Evolutionary conservation across 2,797 vertebrate genomes (phyloP).

Genomic region (Onychomys arenicola): DNA sequence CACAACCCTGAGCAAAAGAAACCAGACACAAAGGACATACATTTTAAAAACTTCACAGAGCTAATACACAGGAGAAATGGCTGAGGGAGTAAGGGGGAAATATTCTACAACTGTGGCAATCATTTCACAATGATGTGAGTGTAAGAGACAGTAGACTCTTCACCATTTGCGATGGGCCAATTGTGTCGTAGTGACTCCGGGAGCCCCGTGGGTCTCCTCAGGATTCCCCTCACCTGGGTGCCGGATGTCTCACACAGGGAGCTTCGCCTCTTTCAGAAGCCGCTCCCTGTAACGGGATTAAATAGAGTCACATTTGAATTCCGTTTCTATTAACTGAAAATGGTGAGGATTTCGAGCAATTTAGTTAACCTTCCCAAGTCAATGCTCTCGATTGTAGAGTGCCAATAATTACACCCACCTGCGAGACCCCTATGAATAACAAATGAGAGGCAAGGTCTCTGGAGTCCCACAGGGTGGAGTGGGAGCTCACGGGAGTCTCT

Average conservation of each 20-base stretch:
- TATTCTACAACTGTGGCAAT: not conserved
- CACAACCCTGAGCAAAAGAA: not conserved
- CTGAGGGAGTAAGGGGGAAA: not conserved
- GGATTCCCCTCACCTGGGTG: not conserved
- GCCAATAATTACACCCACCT: constrained; percentile 22
- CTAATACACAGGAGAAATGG: not conserved
- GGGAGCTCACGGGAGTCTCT: not conserved
- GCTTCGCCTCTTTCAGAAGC: not conserved
- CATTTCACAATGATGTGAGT: not conserved
- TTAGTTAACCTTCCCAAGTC: constrained; percentile 67
- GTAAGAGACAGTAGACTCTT: not conserved
- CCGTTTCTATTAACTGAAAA: constrained; percentile 51
- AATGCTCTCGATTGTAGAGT: constrained; percentile 38
- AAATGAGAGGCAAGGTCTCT: not conserved
- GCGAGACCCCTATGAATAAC: constrained; percentile 37
- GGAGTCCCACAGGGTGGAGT: not conserved
- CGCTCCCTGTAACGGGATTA: not conserved
- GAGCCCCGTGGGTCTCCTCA: not conserved
- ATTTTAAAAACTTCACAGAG: not conserved
- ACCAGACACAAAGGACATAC: not conserved
- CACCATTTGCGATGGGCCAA: not conserved
- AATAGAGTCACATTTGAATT: constrained; percentile 46
- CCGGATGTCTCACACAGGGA: not conserved
- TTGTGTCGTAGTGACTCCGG: not conserved
- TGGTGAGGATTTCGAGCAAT: constrained; percentile 49